A percentile compares a stretch with the other conserved stretches of the same genome.
These are phyloP conservation scores for Lophura nycthemera DNA, from an alignment of 2,113 vertebrate species.

Conservation along the genomic window DNA sequence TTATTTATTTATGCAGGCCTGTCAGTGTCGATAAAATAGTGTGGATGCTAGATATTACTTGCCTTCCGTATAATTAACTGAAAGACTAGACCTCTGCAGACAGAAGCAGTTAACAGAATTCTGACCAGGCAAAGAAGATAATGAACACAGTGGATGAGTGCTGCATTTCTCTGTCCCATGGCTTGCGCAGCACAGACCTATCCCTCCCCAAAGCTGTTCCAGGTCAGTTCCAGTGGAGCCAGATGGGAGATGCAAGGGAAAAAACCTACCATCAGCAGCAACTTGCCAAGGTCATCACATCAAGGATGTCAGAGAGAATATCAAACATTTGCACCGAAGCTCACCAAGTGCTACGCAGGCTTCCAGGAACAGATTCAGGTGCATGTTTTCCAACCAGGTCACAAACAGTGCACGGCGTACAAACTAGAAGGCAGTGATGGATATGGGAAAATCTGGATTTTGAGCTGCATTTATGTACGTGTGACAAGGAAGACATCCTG, in stretches of 20 bases:
- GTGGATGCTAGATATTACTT: not conserved
- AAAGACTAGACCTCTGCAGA: not conserved
- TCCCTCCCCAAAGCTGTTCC: fast-evolving
- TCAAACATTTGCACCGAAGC: fast-evolving
- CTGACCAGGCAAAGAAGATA: not conserved
- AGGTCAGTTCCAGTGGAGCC: not conserved
- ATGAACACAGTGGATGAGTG: fast-evolving
- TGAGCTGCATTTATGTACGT: not conserved
- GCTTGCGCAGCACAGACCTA: not conserved
- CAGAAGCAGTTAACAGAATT: not conserved
- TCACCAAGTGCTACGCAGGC: not conserved
- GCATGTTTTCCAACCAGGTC: fast-evolving
- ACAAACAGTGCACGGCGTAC: not conserved
- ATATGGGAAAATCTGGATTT: not conserved
- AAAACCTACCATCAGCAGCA: not conserved
- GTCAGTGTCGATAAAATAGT: conserved; percentile 50
- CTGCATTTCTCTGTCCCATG: not conserved
- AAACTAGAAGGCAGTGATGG: not conserved
- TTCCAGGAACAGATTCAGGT: fast-evolving
- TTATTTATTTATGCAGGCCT: conserved; percentile 55
- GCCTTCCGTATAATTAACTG: not conserved
- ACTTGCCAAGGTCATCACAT: fast-evolving
- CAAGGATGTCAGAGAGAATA: not conserved
- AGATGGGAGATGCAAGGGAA: not conserved
- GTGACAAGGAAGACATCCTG: not conserved